Conservation (phyloP, 2,113 vertebrate genomes). For the Paralichthys olivaceus region DNA sequence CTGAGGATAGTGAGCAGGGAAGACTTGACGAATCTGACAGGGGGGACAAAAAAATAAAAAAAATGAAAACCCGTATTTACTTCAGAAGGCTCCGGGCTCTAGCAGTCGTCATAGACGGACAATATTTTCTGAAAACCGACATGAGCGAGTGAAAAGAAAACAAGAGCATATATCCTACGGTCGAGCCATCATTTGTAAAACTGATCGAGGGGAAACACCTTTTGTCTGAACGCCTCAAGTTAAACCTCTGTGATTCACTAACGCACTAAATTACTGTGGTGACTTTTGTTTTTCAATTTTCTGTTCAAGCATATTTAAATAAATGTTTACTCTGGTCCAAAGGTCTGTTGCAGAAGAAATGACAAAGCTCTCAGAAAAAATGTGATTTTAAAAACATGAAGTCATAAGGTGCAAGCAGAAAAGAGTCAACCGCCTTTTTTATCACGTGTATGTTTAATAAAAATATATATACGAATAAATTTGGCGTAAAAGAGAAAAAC, state of each 20-base stretch:
- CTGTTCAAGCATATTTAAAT: too few relatives aligned
- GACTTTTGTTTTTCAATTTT: neutral
- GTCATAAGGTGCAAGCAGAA: too few relatives aligned
- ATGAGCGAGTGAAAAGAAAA: neutral
- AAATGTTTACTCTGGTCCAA: too few relatives aligned
- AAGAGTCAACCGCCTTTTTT: too few relatives aligned
- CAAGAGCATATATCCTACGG: neutral
- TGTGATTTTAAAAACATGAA: too few relatives aligned
- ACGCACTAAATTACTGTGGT: neutral
- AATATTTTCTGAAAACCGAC: conserved; percentile 13
- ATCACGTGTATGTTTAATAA: too few relatives aligned
- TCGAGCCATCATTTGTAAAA: neutral
- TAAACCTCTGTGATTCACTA: neutral
- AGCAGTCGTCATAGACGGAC: neutral
- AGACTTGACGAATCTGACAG: conserved; percentile 55
- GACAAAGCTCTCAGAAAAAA: too few relatives aligned
- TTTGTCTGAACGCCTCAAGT: neutral
- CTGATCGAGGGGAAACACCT: neutral
- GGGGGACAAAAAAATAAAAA: conserved; percentile 29
- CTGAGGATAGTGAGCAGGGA: conserved; percentile 33
- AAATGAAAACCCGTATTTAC: conserved; percentile 36
- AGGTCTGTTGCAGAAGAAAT: too few relatives aligned
- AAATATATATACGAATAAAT: too few relatives aligned
- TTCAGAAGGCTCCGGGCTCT: conserved; percentile 15
- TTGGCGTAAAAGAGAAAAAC: too few relatives aligned